Conservation (phyloP, 2,797 vertebrate species). For the Sciaenops ocellatus region DNA sequence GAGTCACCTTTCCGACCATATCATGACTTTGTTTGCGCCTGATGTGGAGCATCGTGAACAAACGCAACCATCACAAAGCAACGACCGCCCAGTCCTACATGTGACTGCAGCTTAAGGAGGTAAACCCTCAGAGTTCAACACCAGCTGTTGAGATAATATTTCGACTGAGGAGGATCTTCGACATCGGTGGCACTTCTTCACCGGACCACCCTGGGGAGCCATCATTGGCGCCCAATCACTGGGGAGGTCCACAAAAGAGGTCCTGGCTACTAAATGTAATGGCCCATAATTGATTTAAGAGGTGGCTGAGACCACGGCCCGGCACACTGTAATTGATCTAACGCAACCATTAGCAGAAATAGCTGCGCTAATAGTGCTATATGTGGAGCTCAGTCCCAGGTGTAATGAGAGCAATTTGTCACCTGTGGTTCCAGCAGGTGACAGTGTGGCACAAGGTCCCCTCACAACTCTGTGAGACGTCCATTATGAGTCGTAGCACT, state of each 20-base stretch:
- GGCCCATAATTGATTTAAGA: constrained; percentile 81
- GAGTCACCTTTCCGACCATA: neutral
- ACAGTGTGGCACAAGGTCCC: constrained; percentile 61
- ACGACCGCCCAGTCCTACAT: neutral
- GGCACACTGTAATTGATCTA: constrained; percentile 78
- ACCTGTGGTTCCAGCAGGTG: constrained; percentile 78
- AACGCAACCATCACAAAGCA: too few species aligned
- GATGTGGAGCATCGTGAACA: too few species aligned
- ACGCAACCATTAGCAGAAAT: constrained; percentile 82
- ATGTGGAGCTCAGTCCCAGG: constrained; percentile 78
- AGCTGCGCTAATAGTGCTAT: constrained; percentile 83
- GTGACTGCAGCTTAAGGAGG: neutral
- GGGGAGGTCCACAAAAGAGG: constrained; percentile 60
- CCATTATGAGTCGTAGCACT: constrained; percentile 64
- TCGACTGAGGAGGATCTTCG: constrained; percentile 20
- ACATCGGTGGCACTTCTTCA: constrained; percentile 30
- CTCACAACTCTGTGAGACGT: constrained; percentile 41
- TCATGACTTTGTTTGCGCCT: neutral
- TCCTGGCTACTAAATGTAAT: constrained; percentile 64
- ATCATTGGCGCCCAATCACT: constrained; percentile 49
- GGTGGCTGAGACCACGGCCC: constrained; percentile 68
- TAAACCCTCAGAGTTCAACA: constrained; percentile 19
- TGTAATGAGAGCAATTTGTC: constrained; percentile 86
- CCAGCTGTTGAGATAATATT: neutral
- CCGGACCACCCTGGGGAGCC: constrained; percentile 31